Evolutionary conservation across 2,888 invertebrate genomes (phyloP).

Genomic region (Rosalia funebris): DNA sequence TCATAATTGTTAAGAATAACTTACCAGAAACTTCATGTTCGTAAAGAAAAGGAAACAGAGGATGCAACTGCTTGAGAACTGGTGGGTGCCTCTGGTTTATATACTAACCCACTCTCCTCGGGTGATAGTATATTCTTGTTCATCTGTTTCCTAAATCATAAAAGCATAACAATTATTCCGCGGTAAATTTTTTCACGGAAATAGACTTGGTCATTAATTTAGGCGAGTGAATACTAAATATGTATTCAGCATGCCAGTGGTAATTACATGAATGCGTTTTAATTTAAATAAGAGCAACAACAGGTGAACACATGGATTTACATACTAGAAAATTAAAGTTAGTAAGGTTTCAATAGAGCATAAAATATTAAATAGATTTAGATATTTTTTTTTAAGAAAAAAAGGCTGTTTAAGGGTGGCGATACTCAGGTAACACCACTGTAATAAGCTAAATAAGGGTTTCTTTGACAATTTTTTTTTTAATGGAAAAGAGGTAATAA

Average conservation of each 20-base stretch:
- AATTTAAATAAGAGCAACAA: too few species aligned
- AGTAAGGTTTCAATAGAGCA: too few species aligned
- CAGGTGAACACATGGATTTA: too few species aligned
- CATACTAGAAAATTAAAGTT: too few species aligned
- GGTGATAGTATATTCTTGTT: conserved; percentile 53
- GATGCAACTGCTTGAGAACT: conserved; percentile 49
- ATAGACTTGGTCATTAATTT: conserved; percentile 3
- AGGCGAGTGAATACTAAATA: background rate
- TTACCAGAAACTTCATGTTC: conserved; percentile 56
- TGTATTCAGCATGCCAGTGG: background rate
- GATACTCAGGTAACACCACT: too few species aligned
- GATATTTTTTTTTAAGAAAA: too few species aligned
- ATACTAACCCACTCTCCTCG: conserved; percentile 51
- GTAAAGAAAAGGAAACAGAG: conserved; percentile 35
- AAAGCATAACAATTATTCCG: conserved; percentile 18
- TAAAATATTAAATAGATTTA: too few species aligned
- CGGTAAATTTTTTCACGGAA: conserved; percentile 21
- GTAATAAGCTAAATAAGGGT: too few species aligned
- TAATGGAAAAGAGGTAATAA: too few species aligned
- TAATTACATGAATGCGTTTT: background rate
- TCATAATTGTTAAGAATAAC: too few species aligned
- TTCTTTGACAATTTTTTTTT: too few species aligned
- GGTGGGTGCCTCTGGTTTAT: conserved; percentile 47
- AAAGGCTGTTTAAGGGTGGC: too few species aligned
- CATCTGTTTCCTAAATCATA: conserved; percentile 32